Base-by-base conservation (phyloP, 1,140 invertebrate species). In the Galendromus occidentalis region DNA sequence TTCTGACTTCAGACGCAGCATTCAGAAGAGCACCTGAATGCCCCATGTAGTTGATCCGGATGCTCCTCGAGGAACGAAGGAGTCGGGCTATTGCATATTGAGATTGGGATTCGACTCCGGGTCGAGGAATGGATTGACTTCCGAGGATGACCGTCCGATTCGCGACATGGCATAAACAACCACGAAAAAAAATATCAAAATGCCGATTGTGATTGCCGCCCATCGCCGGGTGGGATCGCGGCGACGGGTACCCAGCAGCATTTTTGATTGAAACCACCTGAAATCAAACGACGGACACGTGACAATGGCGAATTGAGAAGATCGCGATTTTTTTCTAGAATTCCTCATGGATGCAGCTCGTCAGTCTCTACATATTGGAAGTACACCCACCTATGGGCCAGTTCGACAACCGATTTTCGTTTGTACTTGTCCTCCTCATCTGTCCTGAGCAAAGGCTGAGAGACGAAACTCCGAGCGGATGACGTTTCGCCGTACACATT, bases 341-440 rank as follows among this genome's bases (percentile, higher is more conserved):
- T n/a, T n/a, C n/a, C n/a, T n/a, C n/a, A n/a, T n/a, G n/a, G n/a
- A n/a, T n/a, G n/a, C n/a, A n/a, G n/a, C n/a, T n/a, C n/a, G n/a
- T n/a, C n/a, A n/a, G n/a, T n/a, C n/a, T n/a, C n/a, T n/a, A n/a
- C n/a, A n/a, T n/a, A n/a, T n/a, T n/a, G n/a, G n/a, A 9, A 39
- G 33, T 39, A 9, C 25, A 59, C 51, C 14, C 6, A 59, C 51
- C 51, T 14, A 33, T 59, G 51, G 25, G 33, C 33, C n/a, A 59
- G 51, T 25, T 59, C 51, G 14, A 59, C 17, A 6, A 59, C 17
- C 2, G 51, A 59, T 25, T 59, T 59, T 9, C 22, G 25, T 25
- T 59, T 59, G 51, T 59, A 59, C 33, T 59, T 59, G 33, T 59
- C 51, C 25, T 59, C 51, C 14, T 59, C 51, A 14, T 59, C 51